Conservation (phyloP, 2,113 vertebrate genomes). For the Marmota monax region DNA sequence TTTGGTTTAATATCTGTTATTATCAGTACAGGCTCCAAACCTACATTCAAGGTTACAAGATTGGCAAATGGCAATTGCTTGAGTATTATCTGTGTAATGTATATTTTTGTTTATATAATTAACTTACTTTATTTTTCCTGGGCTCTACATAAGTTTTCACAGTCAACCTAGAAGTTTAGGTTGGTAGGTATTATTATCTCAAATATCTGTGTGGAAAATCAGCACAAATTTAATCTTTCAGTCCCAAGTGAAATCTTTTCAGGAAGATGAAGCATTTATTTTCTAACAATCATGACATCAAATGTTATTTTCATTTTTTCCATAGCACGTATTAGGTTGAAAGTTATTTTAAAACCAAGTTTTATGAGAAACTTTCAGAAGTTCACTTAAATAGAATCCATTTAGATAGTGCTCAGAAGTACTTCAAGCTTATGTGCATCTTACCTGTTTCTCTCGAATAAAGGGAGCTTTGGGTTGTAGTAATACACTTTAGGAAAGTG, state of each 20-base stretch:
- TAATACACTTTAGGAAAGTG: background rate
- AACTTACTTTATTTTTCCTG: background rate
- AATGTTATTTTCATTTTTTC: too few species aligned
- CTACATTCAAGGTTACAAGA: background rate
- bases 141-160: background rate
- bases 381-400: background rate
- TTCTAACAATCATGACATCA: too few species aligned
- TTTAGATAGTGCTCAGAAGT: background rate
- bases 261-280: background rate
- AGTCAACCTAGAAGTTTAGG: background rate
- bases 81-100: background rate
- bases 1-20: background rate
- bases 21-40: background rate
- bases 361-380: constrained; percentile 4
- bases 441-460: background rate
- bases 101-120: background rate
- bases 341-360: background rate
- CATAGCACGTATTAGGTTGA: background rate
- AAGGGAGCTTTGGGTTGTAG: background rate
- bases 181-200: background rate
- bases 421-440: background rate
- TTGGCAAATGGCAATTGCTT: background rate
- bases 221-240: background rate
- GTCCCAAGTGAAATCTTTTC: background rate
- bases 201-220: background rate